phyloP scores from a whole-genome alignment of 2,797 vertebrate genomes.

The Rhynchonycteris naso region DNA sequence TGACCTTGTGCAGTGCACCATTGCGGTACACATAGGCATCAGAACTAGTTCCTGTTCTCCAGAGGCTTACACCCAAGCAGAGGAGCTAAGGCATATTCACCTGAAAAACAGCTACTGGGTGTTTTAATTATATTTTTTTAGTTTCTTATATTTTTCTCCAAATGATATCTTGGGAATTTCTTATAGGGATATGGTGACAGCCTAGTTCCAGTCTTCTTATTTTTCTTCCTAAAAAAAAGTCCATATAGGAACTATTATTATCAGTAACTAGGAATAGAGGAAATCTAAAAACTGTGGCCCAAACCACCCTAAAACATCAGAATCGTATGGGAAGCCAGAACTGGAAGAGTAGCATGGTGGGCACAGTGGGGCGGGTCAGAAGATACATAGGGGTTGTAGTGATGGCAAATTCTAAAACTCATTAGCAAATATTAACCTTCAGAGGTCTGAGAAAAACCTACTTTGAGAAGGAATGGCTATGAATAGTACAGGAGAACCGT shows the following conservation, averaged over 20 bases:
- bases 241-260: not conserved
- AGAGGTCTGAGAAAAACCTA: not conserved
- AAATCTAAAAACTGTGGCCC: not conserved
- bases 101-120: not conserved
- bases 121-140: not conserved
- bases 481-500: not conserved
- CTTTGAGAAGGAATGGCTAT: not conserved
- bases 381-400: not conserved
- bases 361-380: not conserved
- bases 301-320: not conserved
- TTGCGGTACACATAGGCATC: not conserved
- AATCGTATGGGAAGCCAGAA: not conserved
- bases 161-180: not conserved
- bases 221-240: not conserved
- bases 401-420: not conserved
- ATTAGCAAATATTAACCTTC: not conserved
- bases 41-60: not conserved
- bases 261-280: not conserved
- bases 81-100: not conserved
- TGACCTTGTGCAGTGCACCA: not conserved
- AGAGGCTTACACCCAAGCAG: not conserved
- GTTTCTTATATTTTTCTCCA: not conserved
- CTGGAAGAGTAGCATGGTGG: not conserved
- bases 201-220: not conserved
- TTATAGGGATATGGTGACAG: not conserved